phyloP scores from a whole-genome alignment of 2,888 invertebrate species.

The Mactromeris polynyma region DNA sequence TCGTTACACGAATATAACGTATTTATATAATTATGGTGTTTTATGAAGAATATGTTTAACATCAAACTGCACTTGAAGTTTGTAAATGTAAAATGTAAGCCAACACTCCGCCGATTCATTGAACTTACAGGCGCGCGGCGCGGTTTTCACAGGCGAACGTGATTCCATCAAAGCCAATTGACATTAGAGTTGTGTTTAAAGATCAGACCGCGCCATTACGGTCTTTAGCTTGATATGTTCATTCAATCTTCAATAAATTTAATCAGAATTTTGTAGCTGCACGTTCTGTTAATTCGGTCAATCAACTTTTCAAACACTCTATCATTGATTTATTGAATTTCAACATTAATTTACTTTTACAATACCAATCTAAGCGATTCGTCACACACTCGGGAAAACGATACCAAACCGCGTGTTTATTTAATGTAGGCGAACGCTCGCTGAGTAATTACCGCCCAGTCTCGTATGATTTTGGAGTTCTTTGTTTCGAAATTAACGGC shows the following conservation, averaged over 20 bases:
- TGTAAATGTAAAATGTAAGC: too few species aligned
- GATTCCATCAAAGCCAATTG: not conserved
- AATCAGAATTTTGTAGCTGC: not conserved
- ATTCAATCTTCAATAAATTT: not conserved
- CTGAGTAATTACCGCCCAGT: slow-evolving; percentile 10
- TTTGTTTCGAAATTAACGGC: slow-evolving; percentile 4
- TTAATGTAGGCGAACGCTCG: slow-evolving; percentile 22
- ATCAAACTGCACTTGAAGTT: too few species aligned
- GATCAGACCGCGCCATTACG: not conserved
- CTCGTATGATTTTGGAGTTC: not conserved
- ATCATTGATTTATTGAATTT: slow-evolving; percentile 18
- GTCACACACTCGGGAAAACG: slow-evolving; percentile 17
- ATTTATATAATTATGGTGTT: not conserved
- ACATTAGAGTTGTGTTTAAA: not conserved
- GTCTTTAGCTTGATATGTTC: not conserved
- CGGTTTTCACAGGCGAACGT: not conserved
- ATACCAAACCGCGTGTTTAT: slow-evolving; percentile 13
- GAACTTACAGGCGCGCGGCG: not conserved
- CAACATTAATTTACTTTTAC: slow-evolving; percentile 6
- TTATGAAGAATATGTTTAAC: too few species aligned
- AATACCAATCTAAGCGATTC: not conserved
- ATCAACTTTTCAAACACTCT: slow-evolving; percentile 3
- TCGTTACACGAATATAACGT: not conserved
- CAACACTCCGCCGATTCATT: too few species aligned
- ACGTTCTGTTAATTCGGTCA: slow-evolving; percentile 1